Evolutionary conservation across 2,113 vertebrate species (phyloP), one percentile per base, ranked within the genome.

Genomic region (Euleptes europaea): DNA sequence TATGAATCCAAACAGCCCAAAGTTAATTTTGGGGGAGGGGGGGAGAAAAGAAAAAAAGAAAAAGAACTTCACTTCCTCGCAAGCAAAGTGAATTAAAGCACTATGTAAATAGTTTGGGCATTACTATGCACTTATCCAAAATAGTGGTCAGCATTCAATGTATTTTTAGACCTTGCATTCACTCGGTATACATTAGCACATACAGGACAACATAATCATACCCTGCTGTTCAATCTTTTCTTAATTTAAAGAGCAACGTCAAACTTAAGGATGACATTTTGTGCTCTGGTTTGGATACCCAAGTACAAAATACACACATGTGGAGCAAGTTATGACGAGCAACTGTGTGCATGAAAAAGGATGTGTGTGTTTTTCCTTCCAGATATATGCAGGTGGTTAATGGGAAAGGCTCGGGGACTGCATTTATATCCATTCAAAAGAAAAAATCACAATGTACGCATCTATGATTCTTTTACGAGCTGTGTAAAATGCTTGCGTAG

Each of bases 171-270:
- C 69, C 80, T 82, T 90, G 70, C 77, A 78, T 49, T 88, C 82
- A 84, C 67, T 72, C 54, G 14, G 74, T 17, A 75, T 88, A 88
- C 88, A 88, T 88, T 88, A 90, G 90, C 88, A 93, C 84, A 91
- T 76, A 89, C n/a, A 88, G 87, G 88, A 93, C 88, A 76, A 21
- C 44, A n/a, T 86, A 92, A 84, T 88, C 88, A 89, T 90, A 69
- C 83, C 3, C 63, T 65, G 26, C 57, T 72, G 28, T 54, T 38
- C 63, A 83, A 73, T 82, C 26, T 91, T 90, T 92, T 93, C 79
- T 89, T 77, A 19, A 89, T 89, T 91, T 86, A 91, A 33, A 86
- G 54, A 84, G 51, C 70, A 91, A 26, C 74, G 80, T 73, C 33
- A 90, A 92, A 89, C 33, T 87, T 82, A 38, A 81, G 74, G 86